A percentile compares a stretch with the other conserved stretches of the same genome.
Conservation (phyloP, 2,113 vertebrate species). For the Hippolais icterina region DNA sequence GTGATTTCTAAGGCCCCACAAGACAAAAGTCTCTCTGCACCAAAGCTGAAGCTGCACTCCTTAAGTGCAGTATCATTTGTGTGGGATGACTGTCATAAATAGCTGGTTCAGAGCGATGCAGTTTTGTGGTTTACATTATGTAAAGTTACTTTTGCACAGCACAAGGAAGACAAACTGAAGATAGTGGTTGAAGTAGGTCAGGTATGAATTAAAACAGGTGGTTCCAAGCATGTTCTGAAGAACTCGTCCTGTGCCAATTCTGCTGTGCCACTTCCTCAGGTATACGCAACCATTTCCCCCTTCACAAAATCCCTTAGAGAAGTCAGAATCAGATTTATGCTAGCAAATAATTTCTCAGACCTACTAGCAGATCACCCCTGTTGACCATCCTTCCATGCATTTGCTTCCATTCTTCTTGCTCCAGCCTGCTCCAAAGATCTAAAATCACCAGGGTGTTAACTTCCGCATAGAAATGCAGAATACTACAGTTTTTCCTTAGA, state of each 20-base stretch:
- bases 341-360: background rate
- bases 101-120: background rate
- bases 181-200: background rate
- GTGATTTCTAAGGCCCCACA: background rate
- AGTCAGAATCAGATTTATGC: background rate
- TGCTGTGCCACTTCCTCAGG: background rate
- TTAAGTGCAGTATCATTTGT: background rate
- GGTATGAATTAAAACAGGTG: background rate
- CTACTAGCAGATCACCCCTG: background rate
- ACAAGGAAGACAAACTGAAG: background rate
- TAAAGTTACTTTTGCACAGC: background rate
- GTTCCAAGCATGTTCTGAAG: background rate
- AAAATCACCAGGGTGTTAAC: rapidly evolving
- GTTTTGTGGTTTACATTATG: background rate
- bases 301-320: background rate
- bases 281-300: background rate
- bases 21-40: background rate
- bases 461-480: background rate
- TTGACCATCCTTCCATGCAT: background rate
- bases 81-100: background rate
- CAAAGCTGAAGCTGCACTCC: background rate
- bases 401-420: background rate
- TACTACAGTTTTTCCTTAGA: background rate
- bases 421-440: background rate
- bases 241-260: background rate